Percentiles rank a stretch among this genome's conserved stretches.
phyloP scores from a whole-genome alignment of 2,797 vertebrate genomes.

The Melanotaenia trifasciata region DNA sequence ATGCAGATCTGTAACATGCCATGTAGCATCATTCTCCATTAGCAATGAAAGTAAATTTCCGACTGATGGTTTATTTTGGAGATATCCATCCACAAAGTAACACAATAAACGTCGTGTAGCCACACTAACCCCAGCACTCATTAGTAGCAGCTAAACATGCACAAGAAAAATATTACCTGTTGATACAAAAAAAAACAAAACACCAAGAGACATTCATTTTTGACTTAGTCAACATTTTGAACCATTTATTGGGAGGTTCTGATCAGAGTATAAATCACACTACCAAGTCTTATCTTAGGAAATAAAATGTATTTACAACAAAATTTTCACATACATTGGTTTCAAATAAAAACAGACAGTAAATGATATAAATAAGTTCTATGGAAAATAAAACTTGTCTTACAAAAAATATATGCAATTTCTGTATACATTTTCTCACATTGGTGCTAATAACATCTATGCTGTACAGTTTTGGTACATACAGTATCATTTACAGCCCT shows the following conservation, averaged over 20 bases:
- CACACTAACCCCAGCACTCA: too few relatives aligned
- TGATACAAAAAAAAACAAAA: not conserved
- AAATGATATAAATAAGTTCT: constrained; percentile 99
- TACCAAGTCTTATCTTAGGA: constrained; percentile 91
- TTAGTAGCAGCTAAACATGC: too few relatives aligned
- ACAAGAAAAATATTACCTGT: too few relatives aligned
- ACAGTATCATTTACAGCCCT: constrained; percentile 84
- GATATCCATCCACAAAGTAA: too few relatives aligned
- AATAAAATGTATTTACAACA: constrained; percentile 98
- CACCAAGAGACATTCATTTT: constrained; percentile 31
- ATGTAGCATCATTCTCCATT: too few relatives aligned
- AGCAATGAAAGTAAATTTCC: too few relatives aligned
- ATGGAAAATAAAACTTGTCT: constrained; percentile 98
- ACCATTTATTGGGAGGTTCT: constrained; percentile 98
- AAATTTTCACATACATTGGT: constrained; percentile 88
- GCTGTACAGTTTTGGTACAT: constrained; percentile 91
- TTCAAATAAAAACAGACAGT: constrained; percentile 91
- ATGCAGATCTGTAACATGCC: too few relatives aligned
- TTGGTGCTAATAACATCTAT: constrained; percentile 94
- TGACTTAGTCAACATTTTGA: constrained; percentile 85
- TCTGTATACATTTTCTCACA: constrained; percentile 89
- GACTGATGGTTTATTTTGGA: too few relatives aligned
- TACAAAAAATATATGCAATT: constrained; percentile 97
- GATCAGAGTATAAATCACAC: constrained; percentile 98
- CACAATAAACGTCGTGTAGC: too few relatives aligned